Conservation (phyloP, 2,113 vertebrate species). For the Cyprinodon brontotheroides region DNA sequence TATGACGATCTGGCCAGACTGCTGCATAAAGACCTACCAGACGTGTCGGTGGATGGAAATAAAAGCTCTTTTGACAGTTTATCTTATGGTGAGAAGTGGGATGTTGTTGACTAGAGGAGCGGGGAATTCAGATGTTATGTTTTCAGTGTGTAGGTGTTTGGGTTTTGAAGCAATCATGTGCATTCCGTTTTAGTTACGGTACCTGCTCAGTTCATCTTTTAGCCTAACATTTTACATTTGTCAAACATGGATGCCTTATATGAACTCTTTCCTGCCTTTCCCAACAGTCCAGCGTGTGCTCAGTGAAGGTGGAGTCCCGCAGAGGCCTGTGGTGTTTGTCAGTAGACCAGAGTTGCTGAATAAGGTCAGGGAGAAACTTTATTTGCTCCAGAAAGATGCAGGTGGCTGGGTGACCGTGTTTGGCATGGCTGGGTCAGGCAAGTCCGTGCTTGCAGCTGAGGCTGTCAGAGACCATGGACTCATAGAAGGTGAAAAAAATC, state of each 20-base stretch:
- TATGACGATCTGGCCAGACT: constrained; percentile 89
- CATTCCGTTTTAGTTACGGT: not conserved
- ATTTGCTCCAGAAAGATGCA: constrained; percentile 75
- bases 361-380: constrained; percentile 84
- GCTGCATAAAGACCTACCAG: constrained; percentile 83
- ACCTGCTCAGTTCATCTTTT: not conserved
- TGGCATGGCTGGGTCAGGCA: constrained; percentile 97
- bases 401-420: constrained; percentile 94
- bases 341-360: constrained; percentile 83
- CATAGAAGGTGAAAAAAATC: constrained; percentile 82
- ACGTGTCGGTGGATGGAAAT: constrained; percentile 59
- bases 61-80: constrained; percentile 78
- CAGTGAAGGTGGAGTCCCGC: constrained; percentile 93
- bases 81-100: constrained; percentile 80
- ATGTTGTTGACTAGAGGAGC: not conserved
- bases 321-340: constrained; percentile 94
- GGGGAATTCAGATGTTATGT: not conserved
- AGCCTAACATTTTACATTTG: not conserved
- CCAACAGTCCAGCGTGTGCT: constrained; percentile 85
- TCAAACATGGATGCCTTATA: not conserved
- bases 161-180: not conserved
- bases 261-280: constrained; percentile 26
- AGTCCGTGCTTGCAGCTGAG: constrained; percentile 95
- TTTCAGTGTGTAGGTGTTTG: not conserved
- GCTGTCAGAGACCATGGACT: constrained; percentile 86